Evolutionary conservation across 1,140 invertebrate genomes (phyloP).

Genomic region (Scaptomyza hsui): DNA sequence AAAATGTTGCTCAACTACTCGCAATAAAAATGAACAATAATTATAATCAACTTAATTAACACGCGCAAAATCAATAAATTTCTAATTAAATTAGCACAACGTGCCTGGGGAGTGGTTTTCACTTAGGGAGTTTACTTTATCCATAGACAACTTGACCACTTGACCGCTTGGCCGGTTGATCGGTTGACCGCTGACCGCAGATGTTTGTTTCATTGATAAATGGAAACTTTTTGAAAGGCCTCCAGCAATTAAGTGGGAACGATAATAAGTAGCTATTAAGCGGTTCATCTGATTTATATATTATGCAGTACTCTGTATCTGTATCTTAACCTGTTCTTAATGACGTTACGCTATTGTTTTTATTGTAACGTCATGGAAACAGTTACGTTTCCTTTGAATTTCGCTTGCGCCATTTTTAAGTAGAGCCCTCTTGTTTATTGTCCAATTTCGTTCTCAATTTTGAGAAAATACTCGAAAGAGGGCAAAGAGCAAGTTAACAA

Average conservation of each 20-base stretch:
- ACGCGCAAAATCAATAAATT: slow-evolving; percentile 42
- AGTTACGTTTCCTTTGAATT: neutral
- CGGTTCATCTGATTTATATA: slow-evolving; percentile 10
- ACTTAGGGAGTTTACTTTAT: slow-evolving; percentile 9
- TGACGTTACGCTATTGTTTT: slow-evolving; percentile 15
- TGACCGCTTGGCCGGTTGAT: neutral
- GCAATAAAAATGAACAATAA: slow-evolving; percentile 19
- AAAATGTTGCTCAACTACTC: neutral
- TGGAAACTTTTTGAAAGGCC: slow-evolving; percentile 63
- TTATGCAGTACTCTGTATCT: slow-evolving; percentile 26
- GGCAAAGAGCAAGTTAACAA: no score
- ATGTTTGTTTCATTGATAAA: slow-evolving; percentile 59
- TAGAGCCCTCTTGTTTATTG: neutral
- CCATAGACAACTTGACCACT: neutral
- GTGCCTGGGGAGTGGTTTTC: slow-evolving; percentile 23
- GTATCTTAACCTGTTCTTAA: slow-evolving; percentile 7
- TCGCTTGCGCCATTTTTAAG: neutral
- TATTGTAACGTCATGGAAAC: slow-evolving; percentile 16
- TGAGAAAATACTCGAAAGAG: neutral
- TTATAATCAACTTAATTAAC: slow-evolving; percentile 63
- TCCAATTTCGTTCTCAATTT: neutral
- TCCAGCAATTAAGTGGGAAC: neutral
- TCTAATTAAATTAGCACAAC: slow-evolving; percentile 51
- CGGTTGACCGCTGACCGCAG: slow-evolving; percentile 31
- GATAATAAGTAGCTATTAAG: slow-evolving; percentile 39